Evolutionary conservation across 2,888 invertebrate species (phyloP), one percentile per base, ranked within the genome.

Genomic region (Chrysolina haemoptera): DNA sequence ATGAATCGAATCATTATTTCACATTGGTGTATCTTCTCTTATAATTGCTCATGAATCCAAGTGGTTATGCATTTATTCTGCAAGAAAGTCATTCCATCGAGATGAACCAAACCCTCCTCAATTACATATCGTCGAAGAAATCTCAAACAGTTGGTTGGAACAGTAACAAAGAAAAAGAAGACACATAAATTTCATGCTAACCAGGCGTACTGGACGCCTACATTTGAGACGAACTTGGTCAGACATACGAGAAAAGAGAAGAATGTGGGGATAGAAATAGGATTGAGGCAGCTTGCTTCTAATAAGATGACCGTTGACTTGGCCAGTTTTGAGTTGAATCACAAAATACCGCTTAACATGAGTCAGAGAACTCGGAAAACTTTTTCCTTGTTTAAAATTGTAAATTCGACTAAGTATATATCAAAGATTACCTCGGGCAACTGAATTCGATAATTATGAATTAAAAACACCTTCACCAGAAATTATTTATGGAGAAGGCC

Each of bases 191-290:
- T 40, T 53, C 48, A 41, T 40, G 67, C 18, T 9, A 53, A 46
- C 48, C 65, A 27, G 65, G 48, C 65, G 48, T 65, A 65, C 46
- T 20, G n/a, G 48, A 65, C 65, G 65, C 65, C 65, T 65, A 65
- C 65, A 41, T 43, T 18, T 41, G 59, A 55, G n/a, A 41, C 65
- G 20, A 46, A 65, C 65, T 41, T 43, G 65, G 46, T 48, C 65
- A 43, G 43, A 43, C 65, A n/a, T 59, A n/a, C 59, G 11, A 59
- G 59, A 35, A 14, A 11, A 59, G n/a, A 59, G n/a, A 27, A 35
- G 14, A 35, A 59, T 59, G 27, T 35, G 27, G 11, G 16, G n/a
- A 59, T 59, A 59, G 35, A 59, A 27, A 12, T 14, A 35, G 35
- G 53, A 53, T 11, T 20, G 20, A 20, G 4, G 53, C 20, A 11